Conservation (phyloP, 2,113 vertebrate genomes). For the Epinephelus lanceolatus region DNA sequence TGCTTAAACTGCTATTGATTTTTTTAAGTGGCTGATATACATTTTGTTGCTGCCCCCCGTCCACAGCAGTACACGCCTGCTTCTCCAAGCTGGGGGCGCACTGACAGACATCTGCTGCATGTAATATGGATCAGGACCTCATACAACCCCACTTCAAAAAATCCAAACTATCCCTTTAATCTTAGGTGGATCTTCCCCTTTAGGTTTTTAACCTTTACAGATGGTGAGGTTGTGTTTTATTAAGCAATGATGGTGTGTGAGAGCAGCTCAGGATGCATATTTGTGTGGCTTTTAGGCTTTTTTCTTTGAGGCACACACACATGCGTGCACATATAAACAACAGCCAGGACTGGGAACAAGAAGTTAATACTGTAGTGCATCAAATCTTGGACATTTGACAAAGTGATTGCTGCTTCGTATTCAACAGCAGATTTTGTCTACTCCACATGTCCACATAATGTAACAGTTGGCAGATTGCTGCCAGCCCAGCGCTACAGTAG, state of each 20-base stretch:
- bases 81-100: too few relatives aligned
- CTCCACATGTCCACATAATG: conserved; percentile 53
- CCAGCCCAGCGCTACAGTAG: conserved; percentile 37
- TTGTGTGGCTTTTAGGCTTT: not conserved
- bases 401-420: conserved; percentile 45
- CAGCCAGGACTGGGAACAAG: not conserved
- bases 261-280: not conserved
- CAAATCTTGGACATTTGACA: conserved; percentile 37
- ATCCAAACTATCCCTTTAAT: not conserved
- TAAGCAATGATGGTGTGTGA: not conserved
- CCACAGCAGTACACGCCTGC: too few relatives aligned
- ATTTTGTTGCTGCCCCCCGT: too few relatives aligned
- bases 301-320: not conserved
- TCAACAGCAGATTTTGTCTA: conserved; percentile 34
- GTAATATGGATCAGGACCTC: too few relatives aligned
- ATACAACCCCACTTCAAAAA: too few relatives aligned
- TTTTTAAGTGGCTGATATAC: too few relatives aligned
- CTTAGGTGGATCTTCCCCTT: not conserved
- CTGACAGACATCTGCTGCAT: too few relatives aligned
- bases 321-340: not conserved
- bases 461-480: conserved; percentile 63
- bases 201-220: not conserved
- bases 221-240: not conserved
- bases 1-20: too few relatives aligned
- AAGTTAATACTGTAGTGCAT: conserved; percentile 9